Conservation (phyloP, 2,113 vertebrate species). For the Trogon melanurus region DNA sequence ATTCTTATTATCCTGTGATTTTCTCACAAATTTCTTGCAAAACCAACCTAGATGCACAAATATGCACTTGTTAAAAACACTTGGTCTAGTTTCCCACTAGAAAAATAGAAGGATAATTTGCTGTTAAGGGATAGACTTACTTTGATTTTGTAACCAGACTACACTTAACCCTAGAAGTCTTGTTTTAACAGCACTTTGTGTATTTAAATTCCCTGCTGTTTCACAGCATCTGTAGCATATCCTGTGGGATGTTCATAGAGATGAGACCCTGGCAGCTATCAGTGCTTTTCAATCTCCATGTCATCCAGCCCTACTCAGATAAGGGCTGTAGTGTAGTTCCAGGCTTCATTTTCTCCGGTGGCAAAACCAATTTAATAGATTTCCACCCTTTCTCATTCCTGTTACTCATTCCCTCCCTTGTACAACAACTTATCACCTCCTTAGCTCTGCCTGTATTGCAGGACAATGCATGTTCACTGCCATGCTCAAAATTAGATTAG, state of each 20-base stretch:
- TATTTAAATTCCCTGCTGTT: background rate
- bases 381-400: background rate
- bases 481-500: background rate
- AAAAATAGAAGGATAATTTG: background rate
- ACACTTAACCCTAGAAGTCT: background rate
- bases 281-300: background rate
- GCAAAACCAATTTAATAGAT: constrained; percentile 12
- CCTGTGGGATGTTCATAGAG: background rate
- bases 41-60: background rate
- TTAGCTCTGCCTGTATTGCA: rapidly evolving
- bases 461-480: background rate
- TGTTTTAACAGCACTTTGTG: background rate
- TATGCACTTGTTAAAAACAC: background rate
- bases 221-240: background rate
- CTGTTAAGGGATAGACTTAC: background rate
- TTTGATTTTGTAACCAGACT: background rate
- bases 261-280: background rate
- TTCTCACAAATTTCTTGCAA: background rate
- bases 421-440: background rate
- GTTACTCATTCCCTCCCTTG: background rate
- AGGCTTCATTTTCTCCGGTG: background rate
- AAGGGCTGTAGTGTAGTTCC: background rate
- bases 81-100: background rate
- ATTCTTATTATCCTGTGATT: background rate
- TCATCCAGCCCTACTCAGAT: background rate